Percentiles rank a stretch among this genome's conserved stretches.
Conservation (phyloP, 1,140 invertebrate species). For the Eriocheir sinensis region DNA sequence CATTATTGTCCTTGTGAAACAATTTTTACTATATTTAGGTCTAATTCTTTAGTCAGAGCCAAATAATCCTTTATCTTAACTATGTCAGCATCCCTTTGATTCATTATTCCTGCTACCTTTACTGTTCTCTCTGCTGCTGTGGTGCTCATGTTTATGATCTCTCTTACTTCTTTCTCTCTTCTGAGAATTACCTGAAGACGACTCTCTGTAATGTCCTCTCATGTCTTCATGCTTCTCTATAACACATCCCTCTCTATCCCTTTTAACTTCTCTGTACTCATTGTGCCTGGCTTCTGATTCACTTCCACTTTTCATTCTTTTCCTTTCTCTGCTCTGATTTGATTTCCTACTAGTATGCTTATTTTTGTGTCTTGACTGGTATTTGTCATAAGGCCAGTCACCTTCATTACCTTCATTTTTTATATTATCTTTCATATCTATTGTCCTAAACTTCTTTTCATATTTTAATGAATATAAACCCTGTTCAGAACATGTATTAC, state of each 20-base stretch:
- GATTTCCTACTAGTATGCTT: neutral
- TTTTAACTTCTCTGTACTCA: neutral
- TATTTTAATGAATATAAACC: neutral
- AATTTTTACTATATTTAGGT: too few relatives aligned
- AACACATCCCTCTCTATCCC: neutral
- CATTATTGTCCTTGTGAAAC: too few relatives aligned
- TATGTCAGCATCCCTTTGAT: too few relatives aligned
- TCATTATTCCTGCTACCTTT: too few relatives aligned
- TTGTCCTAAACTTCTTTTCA: neutral
- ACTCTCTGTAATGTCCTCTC: neutral
- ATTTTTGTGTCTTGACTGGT: neutral
- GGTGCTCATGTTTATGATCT: too few relatives aligned
- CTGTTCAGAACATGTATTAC: neutral
- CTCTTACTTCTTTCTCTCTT: too few relatives aligned
- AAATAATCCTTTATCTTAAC: too few relatives aligned
- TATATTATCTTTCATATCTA: neutral
- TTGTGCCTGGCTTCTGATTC: neutral
- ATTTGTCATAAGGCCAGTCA: neutral
- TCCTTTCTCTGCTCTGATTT: neutral
- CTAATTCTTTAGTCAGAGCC: too few relatives aligned
- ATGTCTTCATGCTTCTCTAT: neutral
- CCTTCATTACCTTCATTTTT: neutral
- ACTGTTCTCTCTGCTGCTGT: too few relatives aligned
- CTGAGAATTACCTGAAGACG: neutral
- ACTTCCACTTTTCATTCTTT: neutral